phyloP scores from a whole-genome alignment of 1,140 invertebrate genomes.

The Oscheius sp. region DNA sequence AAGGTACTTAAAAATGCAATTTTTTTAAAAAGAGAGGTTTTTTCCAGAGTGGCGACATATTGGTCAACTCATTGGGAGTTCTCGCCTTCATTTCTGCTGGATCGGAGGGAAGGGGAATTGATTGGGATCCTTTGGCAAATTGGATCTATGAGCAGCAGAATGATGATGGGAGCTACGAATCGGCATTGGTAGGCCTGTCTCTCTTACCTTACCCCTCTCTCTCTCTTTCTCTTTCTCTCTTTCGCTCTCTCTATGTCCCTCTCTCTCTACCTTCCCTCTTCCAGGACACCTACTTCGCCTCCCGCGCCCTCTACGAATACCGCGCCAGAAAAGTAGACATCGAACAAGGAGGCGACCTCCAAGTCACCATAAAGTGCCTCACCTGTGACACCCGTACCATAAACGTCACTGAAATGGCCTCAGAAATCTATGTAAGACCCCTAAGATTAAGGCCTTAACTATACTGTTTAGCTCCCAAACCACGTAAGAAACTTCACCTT shows the following conservation, averaged over 20 bases:
- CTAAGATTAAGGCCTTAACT: no score
- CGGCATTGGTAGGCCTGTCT: background rate
- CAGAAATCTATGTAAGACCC: conserved; percentile 20
- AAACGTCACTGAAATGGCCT: conserved; percentile 21
- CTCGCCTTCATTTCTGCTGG: conserved; percentile 10
- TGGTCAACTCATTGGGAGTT: conserved; percentile 27
- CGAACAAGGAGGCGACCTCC: background rate
- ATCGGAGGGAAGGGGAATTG: conserved; percentile 17
- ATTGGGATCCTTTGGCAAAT: conserved; percentile 25
- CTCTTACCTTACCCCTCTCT: background rate
- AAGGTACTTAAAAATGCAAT: background rate
- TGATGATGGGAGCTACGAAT: conserved; percentile 12
- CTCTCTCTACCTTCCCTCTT: background rate
- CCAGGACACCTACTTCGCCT: conserved; percentile 12
- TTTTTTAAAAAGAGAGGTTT: background rate
- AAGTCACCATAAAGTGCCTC: conserved; percentile 3
- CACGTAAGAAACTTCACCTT: conserved; percentile 8
- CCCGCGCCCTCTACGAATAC: conserved; percentile 24
- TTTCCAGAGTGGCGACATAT: conserved; percentile 23
- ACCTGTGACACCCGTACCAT: background rate
- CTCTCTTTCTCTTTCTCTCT: background rate
- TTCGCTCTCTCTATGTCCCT: background rate
- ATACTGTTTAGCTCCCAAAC: conserved; percentile 30
- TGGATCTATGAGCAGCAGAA: conserved; percentile 30
- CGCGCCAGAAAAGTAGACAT: conserved; percentile 4